phyloP scores from a whole-genome alignment of 2,888 invertebrate species.

The Hermaeophaga mercurialis region DNA sequence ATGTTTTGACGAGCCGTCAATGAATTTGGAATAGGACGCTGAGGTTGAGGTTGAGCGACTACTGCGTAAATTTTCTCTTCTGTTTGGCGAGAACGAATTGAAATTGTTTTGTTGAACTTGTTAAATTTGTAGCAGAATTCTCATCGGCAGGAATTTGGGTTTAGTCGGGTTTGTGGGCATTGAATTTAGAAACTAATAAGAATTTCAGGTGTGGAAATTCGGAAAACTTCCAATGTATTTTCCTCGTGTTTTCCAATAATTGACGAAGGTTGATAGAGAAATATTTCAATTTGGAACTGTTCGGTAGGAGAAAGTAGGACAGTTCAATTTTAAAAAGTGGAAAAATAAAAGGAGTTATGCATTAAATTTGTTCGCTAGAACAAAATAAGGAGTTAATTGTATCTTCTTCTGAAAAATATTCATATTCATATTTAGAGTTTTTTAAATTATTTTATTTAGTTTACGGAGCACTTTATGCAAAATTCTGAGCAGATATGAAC shows the following conservation, averaged over 20 bases:
- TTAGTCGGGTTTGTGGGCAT: background rate
- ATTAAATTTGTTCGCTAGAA: too few relatives aligned
- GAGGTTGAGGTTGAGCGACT: conserved; percentile 6
- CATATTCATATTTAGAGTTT: too few relatives aligned
- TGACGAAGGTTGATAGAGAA: background rate
- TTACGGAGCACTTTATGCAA: too few relatives aligned
- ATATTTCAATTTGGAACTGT: background rate
- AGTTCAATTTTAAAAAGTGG: too few relatives aligned
- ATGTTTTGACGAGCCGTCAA: background rate
- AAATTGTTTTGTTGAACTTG: conserved; percentile 24
- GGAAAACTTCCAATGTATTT: background rate
- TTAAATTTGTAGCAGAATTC: conserved; percentile 15
- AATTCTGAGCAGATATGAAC: too few relatives aligned
- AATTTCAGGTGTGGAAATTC: conserved; percentile 11
- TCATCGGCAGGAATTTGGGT: conserved; percentile 8
- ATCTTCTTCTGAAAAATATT: too few relatives aligned
- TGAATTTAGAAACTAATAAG: conserved; percentile 10
- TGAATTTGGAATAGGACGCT: background rate
- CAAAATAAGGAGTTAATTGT: too few relatives aligned
- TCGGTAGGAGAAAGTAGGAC: too few relatives aligned
- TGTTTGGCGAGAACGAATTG: conserved; percentile 15
- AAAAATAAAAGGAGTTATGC: too few relatives aligned
- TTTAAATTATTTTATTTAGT: too few relatives aligned
- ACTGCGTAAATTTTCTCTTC: conserved; percentile 16
- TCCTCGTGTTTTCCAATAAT: background rate